Base-by-base conservation (phyloP, 2,113 vertebrate species). In the Arvicanthis niloticus region DNA sequence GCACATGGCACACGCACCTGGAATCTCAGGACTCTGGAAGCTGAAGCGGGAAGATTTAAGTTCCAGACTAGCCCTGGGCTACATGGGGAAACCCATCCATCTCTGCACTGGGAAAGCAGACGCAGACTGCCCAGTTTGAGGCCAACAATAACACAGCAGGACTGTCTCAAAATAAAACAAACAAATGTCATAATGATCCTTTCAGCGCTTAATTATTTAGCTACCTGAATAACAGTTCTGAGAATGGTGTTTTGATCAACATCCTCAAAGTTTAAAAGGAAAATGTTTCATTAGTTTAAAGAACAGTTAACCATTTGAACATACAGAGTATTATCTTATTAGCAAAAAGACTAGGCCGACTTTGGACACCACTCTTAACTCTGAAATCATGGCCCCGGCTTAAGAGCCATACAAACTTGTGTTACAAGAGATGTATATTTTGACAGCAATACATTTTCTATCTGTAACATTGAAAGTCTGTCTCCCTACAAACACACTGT, bases 211-310 rank as follows among this genome's bases (percentile, higher is more conserved):
- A 88, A 81, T 26, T 81, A 62, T 89, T 70, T 34, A 67, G 72
- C 72, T 96, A 51, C 68, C 91, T 88, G 72, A 97, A 97, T 97
- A 97, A 98, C 97, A 97, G 82, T 29, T 67, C 72, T 53, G 22
- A 96, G 67, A 4, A 81, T 87, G 29, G 7, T 76, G 26, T 73
- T 76, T 89, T 58, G 42, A 22, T 91, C 51, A 94, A 37, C 53
- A 0, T 53, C 80, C 21, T 84, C 45, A n/a, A 45, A 70, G 24
- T 92, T 72, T 56, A 51, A 68, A 89, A 96, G 84, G 19, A 65
- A 89, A 95, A 62, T 19, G 56, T 60, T 40, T 29, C 24, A 45
- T 91, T 75, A 89, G 15, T 70, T 72, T 88, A 76, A 91, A 87
- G 37, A 94, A 68, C 17, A 40, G 1, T 85, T n/a, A 29, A 9